phyloP scores from a whole-genome alignment of 2,888 invertebrate genomes.

The Drosophila merina region DNA sequence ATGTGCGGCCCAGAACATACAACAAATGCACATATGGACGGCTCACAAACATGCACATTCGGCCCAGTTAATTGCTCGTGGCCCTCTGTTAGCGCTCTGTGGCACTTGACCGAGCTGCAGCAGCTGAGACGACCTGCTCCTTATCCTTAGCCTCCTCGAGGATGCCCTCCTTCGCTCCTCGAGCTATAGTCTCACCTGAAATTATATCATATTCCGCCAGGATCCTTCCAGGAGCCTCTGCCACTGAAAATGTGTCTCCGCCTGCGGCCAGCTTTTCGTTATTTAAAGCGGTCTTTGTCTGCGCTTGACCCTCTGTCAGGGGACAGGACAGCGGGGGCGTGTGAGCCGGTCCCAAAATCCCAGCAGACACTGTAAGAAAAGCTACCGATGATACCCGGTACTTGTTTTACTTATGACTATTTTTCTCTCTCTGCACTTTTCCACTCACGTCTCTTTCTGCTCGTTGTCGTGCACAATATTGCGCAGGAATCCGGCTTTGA shows the following conservation, averaged over 20 bases:
- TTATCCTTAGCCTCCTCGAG: conserved; percentile 6
- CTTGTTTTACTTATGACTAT: not conserved
- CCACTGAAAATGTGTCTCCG: conserved; percentile 9
- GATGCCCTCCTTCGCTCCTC: conserved; percentile 36
- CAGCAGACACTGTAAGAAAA: conserved; percentile 4
- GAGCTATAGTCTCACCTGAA: conserved; percentile 46
- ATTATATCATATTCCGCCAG: conserved; percentile 33
- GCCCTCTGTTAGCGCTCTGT: conserved; percentile 41
- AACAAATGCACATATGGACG: conserved; percentile 57
- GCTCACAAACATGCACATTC: conserved; percentile 46
- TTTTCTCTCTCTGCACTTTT: conserved; percentile 33
- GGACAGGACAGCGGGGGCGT: not conserved
- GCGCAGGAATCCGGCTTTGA: conserved; percentile 56
- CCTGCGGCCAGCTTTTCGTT: conserved; percentile 65
- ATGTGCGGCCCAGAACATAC: conserved; percentile 71
- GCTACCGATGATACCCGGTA: not conserved
- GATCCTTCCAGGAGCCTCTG: conserved; percentile 19
- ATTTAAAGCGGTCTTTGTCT: conserved; percentile 72
- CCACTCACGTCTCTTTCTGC: conserved; percentile 44
- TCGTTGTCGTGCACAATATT: conserved; percentile 57
- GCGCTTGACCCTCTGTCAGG: conserved; percentile 59
- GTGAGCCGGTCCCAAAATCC: conserved; percentile 7
- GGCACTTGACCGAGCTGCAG: conserved; percentile 73
- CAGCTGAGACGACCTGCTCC: conserved; percentile 35
- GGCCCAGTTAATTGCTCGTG: conserved; percentile 73